Evolutionary conservation across 1,140 invertebrate species (phyloP), one percentile per base, ranked within the genome.

Genomic region (Paralvinella palmiformis): DNA sequence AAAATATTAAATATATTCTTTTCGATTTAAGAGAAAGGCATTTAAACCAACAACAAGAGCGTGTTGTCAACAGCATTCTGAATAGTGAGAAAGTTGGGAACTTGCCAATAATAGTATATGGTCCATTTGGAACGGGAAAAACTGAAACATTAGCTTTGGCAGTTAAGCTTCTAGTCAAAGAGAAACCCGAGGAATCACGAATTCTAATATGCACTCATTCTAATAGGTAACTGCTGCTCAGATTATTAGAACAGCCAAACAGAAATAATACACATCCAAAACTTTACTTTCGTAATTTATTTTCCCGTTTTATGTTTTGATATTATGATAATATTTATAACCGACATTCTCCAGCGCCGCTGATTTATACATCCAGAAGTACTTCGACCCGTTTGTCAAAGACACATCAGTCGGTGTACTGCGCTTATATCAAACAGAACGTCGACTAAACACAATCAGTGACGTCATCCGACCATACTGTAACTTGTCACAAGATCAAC

Each of bases 201-300:
- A 87, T 94, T 24, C 81, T 94, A 35, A 88, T 94, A n/a, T 94
- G 91, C 75, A 94, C 91, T 0, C 90, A 93, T 80, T 92, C 90
- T 22, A 92, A 94, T 78, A 91, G 89, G 83, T 83, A 71, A 71
- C 63, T 71, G 36, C 5, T 10, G n/a, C n/a, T n/a, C n/a, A n/a
- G n/a, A n/a, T n/a, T n/a, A n/a, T n/a, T n/a, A n/a, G n/a, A n/a
- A n/a, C n/a, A n/a, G n/a, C n/a, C n/a, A n/a, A n/a, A n/a, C n/a
- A n/a, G n/a, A n/a, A n/a, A n/a, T n/a, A n/a, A n/a, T n/a, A n/a
- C n/a, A n/a, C n/a, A n/a, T n/a, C n/a, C n/a, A n/a, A n/a, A n/a
- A n/a, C n/a, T n/a, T n/a, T n/a, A n/a, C n/a, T n/a, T n/a, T n/a
- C n/a, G n/a, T n/a, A n/a, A n/a, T n/a, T n/a, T n/a, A n/a, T n/a